These are phyloP conservation scores for Philaenus spumarius DNA, from an alignment of 1,140 invertebrate genomes.

Conservation along the genomic window DNA sequence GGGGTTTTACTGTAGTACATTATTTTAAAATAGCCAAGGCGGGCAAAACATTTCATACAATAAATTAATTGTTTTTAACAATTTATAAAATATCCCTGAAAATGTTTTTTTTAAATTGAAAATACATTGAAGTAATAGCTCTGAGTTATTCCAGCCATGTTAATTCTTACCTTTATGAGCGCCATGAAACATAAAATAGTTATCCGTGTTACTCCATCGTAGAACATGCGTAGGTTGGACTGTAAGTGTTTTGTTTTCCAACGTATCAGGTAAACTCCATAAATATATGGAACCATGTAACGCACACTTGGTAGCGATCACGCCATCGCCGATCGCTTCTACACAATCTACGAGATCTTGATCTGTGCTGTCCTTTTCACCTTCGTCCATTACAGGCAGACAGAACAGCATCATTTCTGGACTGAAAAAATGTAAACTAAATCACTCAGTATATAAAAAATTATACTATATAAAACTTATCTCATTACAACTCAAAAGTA, in stretches of 20 bases:
- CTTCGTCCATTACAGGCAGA: background rate
- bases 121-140: too few relatives aligned
- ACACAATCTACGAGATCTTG: slow-evolving; percentile 36
- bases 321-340: slow-evolving; percentile 29
- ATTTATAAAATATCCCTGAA: too few relatives aligned
- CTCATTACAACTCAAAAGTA: too few relatives aligned
- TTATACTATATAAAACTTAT: too few relatives aligned
- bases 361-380: background rate
- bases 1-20: too few relatives aligned
- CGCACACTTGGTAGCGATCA: slow-evolving; percentile 42
- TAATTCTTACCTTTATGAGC: slow-evolving; percentile 38
- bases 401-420: slow-evolving; percentile 1
- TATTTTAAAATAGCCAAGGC: too few relatives aligned
- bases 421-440: background rate
- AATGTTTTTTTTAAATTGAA: too few relatives aligned
- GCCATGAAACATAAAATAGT: slow-evolving; percentile 45
- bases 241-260: slow-evolving; percentile 2
- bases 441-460: too few relatives aligned
- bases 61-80: too few relatives aligned
- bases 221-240: slow-evolving; percentile 35
- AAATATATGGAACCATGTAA: slow-evolving; percentile 40
- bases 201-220: slow-evolving; percentile 40
- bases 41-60: too few relatives aligned
- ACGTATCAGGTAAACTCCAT: slow-evolving; percentile 27
- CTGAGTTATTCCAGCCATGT: too few relatives aligned